Base-by-base conservation (phyloP, 2,888 invertebrate genomes). In the Athetis lepigone region DNA sequence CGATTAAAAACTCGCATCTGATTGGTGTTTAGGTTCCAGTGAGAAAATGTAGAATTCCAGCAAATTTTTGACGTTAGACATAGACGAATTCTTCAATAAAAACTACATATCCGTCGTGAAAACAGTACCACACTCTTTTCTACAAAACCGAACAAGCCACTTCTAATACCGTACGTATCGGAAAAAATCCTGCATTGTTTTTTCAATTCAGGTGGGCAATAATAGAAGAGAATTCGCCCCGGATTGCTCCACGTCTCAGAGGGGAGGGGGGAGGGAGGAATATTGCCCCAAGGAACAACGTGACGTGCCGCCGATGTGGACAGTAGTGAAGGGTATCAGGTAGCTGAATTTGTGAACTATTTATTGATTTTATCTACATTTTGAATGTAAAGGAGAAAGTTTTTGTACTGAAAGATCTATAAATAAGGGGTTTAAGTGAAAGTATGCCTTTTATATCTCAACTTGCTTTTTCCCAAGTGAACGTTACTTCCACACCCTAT, bases 171-270 rank as follows among this genome's bases (percentile, higher is more conserved):
- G 16, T 51, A 55, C 18, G 16, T 51, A 55, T 50, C n/a, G 43
- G 36, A 51, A 39, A 52, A 59, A 72, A 64, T 67, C 65, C 52
- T 47, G 65, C 69, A 75, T 85, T 85, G 84, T 85, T 86, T 88
- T 85, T 84, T 77, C 76, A 73, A 70, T 77, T 57, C 84, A 85
- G 86, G 85, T 87, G 80, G 81, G 85, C 80, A 86, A 86, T 87
- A 86, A 86, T 61, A 40, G 75, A 60, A 68, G 75, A 74, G 79
- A 77, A 84, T 84, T 80, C 72, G 70, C 65, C 50, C 71, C 45
- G 75, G 64, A 75, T 84, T 67, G 80, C 80, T 75, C 39, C 77
- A 74, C 80, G 82, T 79, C 63, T 19, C 19, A 23, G 49, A 52
- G 69, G 60, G 66, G 23, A 1, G 7, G 16, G 21, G 16, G 52